These are phyloP conservation scores for Aplysina aerophoba DNA, from an alignment of 37 sponge, comb jelly and placozoan species.

Conservation along the genomic window DNA sequence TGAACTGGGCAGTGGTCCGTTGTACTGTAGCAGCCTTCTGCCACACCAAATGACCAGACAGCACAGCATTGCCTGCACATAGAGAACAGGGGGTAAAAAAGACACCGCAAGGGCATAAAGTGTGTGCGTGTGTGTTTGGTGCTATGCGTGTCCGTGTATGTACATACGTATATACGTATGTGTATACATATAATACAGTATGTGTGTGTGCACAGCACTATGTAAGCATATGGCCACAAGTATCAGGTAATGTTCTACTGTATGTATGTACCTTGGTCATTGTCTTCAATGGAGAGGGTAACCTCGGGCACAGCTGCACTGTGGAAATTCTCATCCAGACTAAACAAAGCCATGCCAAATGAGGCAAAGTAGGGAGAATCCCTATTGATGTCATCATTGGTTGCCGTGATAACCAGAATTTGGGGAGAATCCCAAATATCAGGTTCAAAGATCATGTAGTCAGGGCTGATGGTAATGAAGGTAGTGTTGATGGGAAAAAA, in stretches of 20 bases:
- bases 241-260: too few relatives aligned
- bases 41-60: slow-evolving; percentile 72
- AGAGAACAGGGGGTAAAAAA: neutral
- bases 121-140: neutral
- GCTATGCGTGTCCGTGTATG: neutral
- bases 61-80: slow-evolving; percentile 59
- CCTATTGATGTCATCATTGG: slow-evolving; percentile 65
- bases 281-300: slow-evolving; percentile 76
- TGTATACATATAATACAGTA: neutral
- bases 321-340: slow-evolving; percentile 74
- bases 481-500: slow-evolving; percentile 57
- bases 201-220: neutral
- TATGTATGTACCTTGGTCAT: slow-evolving; percentile 72
- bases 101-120: neutral
- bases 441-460: slow-evolving; percentile 72
- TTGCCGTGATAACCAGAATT: slow-evolving; percentile 59
- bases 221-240: neutral
- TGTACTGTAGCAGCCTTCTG: neutral
- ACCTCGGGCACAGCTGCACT: slow-evolving; percentile 55
- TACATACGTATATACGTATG: neutral
- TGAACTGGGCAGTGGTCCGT: slow-evolving; percentile 60
- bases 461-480: slow-evolving; percentile 49
- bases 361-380: slow-evolving; percentile 56
- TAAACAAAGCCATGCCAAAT: slow-evolving; percentile 56
- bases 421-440: slow-evolving; percentile 78